Conservation (phyloP, 2,113 vertebrate genomes). For the Pachypanchax playfairii region DNA sequence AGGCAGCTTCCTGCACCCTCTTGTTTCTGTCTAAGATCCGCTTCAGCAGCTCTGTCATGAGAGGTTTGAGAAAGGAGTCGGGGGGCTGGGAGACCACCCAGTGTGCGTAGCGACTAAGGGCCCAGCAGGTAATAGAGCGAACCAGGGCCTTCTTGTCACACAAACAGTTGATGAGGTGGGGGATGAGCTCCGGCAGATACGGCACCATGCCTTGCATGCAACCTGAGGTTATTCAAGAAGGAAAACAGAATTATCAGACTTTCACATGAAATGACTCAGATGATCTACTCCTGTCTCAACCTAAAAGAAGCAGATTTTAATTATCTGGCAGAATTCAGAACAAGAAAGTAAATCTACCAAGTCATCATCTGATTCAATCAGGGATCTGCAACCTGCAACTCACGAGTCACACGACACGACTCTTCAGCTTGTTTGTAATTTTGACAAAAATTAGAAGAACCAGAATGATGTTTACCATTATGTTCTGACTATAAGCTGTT, state of each 20-base stretch:
- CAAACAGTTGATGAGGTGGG: constrained; percentile 91
- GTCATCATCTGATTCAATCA: too few relatives aligned
- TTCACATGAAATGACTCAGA: too few relatives aligned
- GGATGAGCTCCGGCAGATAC: constrained; percentile 93
- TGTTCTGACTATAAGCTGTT: too few relatives aligned
- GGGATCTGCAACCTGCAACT: too few relatives aligned
- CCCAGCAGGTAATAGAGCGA: constrained; percentile 96
- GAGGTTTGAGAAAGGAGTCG: constrained; percentile 91
- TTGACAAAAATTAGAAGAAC: too few relatives aligned
- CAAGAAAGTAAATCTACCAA: too few relatives aligned
- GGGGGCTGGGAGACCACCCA: constrained; percentile 97
- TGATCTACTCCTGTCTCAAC: too few relatives aligned
- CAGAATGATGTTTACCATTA: too few relatives aligned
- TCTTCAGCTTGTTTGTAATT: too few relatives aligned
- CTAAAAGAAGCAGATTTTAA: too few relatives aligned
- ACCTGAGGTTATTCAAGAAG: constrained; percentile 75
- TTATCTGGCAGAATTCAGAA: too few relatives aligned
- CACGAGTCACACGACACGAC: too few relatives aligned
- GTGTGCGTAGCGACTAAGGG: constrained; percentile 94
- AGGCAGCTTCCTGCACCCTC: constrained; percentile 93
- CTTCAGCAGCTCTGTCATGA: constrained; percentile 95
- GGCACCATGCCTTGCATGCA: constrained; percentile 98
- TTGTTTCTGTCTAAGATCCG: constrained; percentile 95
- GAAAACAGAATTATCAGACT: not conserved
- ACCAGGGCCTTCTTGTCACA: constrained; percentile 93